Evolutionary conservation across 2,113 vertebrate genomes (phyloP).

Genomic region (Caretta caretta): DNA sequence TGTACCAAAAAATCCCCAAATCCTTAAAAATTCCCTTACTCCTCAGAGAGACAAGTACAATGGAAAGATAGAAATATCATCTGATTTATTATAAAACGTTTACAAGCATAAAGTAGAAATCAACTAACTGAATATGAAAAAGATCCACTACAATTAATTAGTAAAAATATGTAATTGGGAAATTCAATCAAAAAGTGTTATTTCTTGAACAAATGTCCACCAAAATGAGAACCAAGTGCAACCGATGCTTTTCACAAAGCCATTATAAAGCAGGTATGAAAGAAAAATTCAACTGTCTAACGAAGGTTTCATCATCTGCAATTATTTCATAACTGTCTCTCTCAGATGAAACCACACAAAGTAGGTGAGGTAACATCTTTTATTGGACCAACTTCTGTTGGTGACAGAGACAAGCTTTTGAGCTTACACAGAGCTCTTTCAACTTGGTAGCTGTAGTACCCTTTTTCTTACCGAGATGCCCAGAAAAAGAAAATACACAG

Average conservation of each 20-base stretch:
- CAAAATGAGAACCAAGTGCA: background rate
- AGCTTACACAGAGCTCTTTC: background rate
- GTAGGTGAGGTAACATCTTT: background rate
- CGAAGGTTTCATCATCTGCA: background rate
- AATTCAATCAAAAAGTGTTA: background rate
- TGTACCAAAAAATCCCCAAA: background rate
- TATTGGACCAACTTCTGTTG: background rate
- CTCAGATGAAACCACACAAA: background rate
- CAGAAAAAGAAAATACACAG: slow-evolving; percentile 23
- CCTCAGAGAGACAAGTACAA: background rate
- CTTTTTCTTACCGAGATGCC: slow-evolving; percentile 15
- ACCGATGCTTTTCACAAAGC: fast-evolving
- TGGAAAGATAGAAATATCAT: background rate
- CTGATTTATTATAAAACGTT: background rate
- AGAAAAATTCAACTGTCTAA: background rate
- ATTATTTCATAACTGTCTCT: slow-evolving; percentile 1
- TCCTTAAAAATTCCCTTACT: background rate
- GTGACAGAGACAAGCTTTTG: background rate
- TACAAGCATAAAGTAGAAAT: background rate
- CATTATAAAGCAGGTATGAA: background rate
- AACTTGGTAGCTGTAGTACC: background rate
- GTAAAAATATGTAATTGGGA: background rate
- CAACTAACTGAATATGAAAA: background rate
- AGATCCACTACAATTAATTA: background rate
- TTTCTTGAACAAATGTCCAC: slow-evolving; percentile 18